Conservation (phyloP, 2,113 vertebrate species). For the Cyphomyrus plagiostoma region DNA sequence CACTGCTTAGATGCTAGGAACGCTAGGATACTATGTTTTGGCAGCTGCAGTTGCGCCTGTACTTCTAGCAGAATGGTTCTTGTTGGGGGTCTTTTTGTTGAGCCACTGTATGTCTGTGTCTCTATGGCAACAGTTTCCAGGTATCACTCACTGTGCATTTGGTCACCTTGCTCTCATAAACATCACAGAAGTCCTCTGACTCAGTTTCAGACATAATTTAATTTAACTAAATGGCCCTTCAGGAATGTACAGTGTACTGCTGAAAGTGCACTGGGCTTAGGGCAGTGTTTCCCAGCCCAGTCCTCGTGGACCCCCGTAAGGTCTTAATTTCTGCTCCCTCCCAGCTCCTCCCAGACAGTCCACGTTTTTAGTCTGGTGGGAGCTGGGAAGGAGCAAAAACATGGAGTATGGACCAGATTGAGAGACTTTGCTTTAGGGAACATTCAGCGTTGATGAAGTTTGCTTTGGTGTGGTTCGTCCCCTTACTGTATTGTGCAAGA, state of each 20-base stretch:
- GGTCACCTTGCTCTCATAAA: neutral
- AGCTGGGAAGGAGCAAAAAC: neutral
- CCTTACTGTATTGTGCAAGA: neutral
- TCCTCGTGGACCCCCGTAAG: neutral
- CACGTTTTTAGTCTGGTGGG: neutral
- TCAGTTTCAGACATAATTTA: neutral
- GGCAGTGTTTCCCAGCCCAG: neutral
- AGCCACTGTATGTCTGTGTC: neutral
- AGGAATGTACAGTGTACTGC: neutral
- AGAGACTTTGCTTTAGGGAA: neutral
- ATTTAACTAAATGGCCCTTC: neutral
- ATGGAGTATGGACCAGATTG: neutral
- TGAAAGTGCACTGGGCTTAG: neutral
- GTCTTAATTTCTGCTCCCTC: neutral
- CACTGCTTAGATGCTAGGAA: neutral
- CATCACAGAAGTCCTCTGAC: neutral
- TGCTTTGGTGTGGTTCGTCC: neutral
- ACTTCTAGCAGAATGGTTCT: neutral
- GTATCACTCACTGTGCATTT: neutral
- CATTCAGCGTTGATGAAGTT: neutral
- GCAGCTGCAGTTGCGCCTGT: neutral
- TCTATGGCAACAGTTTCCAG: neutral
- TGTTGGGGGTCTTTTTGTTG: neutral
- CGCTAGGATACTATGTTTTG: neutral
- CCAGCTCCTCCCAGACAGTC: neutral